Percentiles rank a stretch among this genome's conserved stretches.
Conservation (phyloP, 30 jellyfish, hydroid and myxozoan genomes). For the Chrysaora quinquecirrha region DNA sequence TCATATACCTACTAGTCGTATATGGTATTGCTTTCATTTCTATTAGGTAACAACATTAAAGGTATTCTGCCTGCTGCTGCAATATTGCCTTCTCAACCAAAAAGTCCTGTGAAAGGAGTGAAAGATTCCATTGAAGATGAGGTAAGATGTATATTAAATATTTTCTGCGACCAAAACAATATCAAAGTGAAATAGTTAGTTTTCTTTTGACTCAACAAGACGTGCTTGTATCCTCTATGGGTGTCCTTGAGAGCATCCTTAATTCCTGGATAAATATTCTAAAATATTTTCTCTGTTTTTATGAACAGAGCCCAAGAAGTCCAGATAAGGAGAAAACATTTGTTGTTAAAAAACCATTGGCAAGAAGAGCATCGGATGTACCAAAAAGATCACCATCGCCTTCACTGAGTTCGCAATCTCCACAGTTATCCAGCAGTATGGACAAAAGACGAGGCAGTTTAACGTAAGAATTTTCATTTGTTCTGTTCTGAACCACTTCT, state of each 20-base stretch:
- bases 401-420: constrained; percentile 31
- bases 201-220: too few relatives aligned
- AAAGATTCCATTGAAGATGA: constrained; percentile 46
- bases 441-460: constrained; percentile 38
- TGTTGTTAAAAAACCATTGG: constrained; percentile 25
- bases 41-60: too few relatives aligned
- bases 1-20: too few relatives aligned
- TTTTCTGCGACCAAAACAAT: too few relatives aligned
- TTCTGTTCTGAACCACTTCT: too few relatives aligned
- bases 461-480: neutral
- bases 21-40: too few relatives aligned
- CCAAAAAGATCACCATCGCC: constrained; percentile 37
- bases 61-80: constrained; percentile 68
- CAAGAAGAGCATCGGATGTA: constrained; percentile 58
- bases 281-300: too few relatives aligned
- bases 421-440: neutral
- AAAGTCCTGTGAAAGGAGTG: constrained; percentile 35
- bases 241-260: too few relatives aligned
- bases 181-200: constrained; percentile 15
- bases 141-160: too few relatives aligned
- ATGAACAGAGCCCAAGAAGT: neutral
- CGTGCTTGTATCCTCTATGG: too few relatives aligned
- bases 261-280: too few relatives aligned
- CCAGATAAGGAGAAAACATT: constrained; percentile 34
- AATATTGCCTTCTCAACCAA: constrained; percentile 70